These are phyloP conservation scores for Heliconius hortense DNA, from an alignment of 2,888 invertebrate genomes.

Conservation along the genomic window DNA sequence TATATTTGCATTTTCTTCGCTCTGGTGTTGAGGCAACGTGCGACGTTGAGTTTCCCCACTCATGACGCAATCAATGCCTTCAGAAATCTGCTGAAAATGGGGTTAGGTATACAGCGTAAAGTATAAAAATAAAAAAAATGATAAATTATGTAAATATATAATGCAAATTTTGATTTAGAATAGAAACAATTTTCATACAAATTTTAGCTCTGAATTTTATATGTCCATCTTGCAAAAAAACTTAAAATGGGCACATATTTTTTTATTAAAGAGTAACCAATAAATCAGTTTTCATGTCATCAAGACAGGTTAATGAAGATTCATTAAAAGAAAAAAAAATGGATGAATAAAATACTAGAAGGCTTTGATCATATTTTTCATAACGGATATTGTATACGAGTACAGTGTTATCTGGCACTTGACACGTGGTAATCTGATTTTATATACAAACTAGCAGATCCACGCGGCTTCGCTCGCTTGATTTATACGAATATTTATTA, in stretches of 20 bases:
- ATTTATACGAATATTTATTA: too few relatives aligned
- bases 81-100: not conserved
- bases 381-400: not conserved
- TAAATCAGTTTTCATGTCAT: not conserved
- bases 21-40: too few relatives aligned
- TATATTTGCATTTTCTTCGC: too few relatives aligned
- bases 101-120: not conserved
- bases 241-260: not conserved
- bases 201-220: too few relatives aligned
- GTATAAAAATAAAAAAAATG: not conserved
- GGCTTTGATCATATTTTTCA: not conserved
- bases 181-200: too few relatives aligned
- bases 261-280: not conserved
- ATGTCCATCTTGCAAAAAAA: not conserved
- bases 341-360: not conserved
- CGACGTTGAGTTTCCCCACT: too few relatives aligned
- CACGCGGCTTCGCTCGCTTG: too few relatives aligned
- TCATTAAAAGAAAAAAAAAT: not conserved
- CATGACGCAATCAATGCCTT: not conserved
- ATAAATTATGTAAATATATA: too few relatives aligned
- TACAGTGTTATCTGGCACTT: not conserved
- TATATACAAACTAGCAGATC: not conserved
- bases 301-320: not conserved
- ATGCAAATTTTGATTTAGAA: too few relatives aligned
- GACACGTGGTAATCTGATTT: constrained; percentile 6